These are phyloP conservation scores for Tenthredo distinguenda DNA, from an alignment of 2,888 invertebrate genomes.

Conservation along the genomic window DNA sequence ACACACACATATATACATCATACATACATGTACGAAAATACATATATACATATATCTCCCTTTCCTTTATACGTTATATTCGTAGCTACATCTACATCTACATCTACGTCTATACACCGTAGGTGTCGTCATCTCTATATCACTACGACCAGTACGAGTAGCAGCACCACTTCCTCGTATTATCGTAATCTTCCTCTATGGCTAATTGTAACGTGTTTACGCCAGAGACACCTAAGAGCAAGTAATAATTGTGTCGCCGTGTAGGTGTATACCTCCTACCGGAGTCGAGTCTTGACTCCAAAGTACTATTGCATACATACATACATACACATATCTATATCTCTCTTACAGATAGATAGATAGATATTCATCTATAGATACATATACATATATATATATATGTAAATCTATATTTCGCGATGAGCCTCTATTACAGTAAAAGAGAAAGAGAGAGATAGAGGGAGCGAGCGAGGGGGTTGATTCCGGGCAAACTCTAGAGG, in stretches of 20 bases:
- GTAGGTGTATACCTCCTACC: background rate
- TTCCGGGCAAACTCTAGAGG: slow-evolving; percentile 8
- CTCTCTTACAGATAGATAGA: background rate
- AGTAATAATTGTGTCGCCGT: slow-evolving; percentile 28
- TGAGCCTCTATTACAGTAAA: background rate
- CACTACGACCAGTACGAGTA: too few species aligned
- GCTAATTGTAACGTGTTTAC: slow-evolving; percentile 49
- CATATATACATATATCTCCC: background rate
- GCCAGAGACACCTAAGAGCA: slow-evolving; percentile 41
- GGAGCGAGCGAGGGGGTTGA: background rate
- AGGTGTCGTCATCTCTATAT: slow-evolving; percentile 8
- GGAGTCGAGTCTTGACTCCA: background rate
- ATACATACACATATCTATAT: background rate
- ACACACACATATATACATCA: background rate
- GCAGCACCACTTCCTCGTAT: slow-evolving; percentile 8
- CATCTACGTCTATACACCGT: background rate
- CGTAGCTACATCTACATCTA: background rate
- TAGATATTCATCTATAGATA: background rate
- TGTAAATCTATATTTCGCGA: background rate
- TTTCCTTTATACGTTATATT: background rate
- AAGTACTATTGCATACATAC: too few species aligned
- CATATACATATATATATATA: background rate
- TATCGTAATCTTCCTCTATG: slow-evolving; percentile 46
- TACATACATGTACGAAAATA: background rate
- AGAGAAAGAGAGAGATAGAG: background rate